Percentiles rank a stretch among this genome's conserved stretches.
Evolutionary conservation across 1,140 invertebrate species (phyloP).

Genomic region (Paraescarpia echinospica): DNA sequence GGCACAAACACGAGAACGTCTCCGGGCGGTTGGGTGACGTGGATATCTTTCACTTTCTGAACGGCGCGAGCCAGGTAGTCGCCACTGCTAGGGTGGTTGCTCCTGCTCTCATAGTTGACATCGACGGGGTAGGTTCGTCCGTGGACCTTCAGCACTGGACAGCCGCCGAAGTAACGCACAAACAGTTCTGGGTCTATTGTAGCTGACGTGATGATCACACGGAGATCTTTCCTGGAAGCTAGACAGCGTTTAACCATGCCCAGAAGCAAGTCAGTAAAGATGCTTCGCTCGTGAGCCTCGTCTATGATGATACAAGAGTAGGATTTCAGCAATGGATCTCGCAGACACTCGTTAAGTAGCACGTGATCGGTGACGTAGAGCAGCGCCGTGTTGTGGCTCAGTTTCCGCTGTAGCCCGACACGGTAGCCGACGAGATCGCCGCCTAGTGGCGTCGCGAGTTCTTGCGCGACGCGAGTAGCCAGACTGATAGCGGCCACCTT

Average conservation of each 20-base stretch:
- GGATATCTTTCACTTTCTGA: constrained; percentile 92
- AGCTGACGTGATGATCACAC: constrained; percentile 98
- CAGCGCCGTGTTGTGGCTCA: constrained; percentile 78
- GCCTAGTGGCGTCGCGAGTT: constrained; percentile 44
- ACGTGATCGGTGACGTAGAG: constrained; percentile 99
- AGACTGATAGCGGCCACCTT: constrained; percentile 52
- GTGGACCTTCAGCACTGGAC: constrained; percentile 93
- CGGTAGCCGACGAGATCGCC: constrained; percentile 55
- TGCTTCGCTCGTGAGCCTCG: constrained; percentile 95
- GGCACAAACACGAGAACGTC: constrained; percentile 97
- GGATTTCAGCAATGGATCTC: constrained; percentile 83
- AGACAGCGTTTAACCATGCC: constrained; percentile 91
- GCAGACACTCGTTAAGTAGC: constrained; percentile 76
- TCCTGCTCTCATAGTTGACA: constrained; percentile 71
- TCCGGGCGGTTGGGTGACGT: constrained; percentile 83
- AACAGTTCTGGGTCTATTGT: constrained; percentile 72
- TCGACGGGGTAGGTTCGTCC: constrained; percentile 82
- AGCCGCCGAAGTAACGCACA: constrained; percentile 78
- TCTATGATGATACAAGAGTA: constrained; percentile 94
- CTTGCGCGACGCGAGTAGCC: constrained; percentile 47
- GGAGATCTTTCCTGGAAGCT: constrained; percentile 70
- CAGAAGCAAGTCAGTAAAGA: constrained; percentile 91
- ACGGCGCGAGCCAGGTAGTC: constrained; percentile 90
- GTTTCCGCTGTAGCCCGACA: constrained; percentile 73
- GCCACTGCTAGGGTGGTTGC: not conserved